Base-by-base conservation (phyloP, 2,888 invertebrate genomes). In the Ornithoptera alexandrae region DNA sequence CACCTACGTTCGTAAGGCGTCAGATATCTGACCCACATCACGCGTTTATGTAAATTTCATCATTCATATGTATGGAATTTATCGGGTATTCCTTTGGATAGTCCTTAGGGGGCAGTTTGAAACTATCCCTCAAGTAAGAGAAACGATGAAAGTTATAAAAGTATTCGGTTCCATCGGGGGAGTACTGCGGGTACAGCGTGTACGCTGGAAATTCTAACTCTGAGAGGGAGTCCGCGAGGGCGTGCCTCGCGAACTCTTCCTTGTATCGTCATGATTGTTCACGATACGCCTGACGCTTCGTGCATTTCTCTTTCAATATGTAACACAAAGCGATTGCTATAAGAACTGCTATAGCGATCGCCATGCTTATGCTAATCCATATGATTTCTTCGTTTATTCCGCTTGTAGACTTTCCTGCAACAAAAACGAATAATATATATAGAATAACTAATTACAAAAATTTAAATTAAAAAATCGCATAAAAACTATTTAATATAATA, bases 311-410 rank as follows among this genome's bases (percentile, higher is more conserved):
- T 70, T 95, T 93, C 74, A 96, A 94, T 75, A 97, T 96, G 86
- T 96, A 97, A 90, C 97, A 97, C 18, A 97, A 91, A 0, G 97
- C 97, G 78, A 97, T 95, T 36, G 96, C 96, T 84, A 97, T 97
- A 66, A 97, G 93, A 5, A 97, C 93, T 10, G 95, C 96, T 77
- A 97, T 97, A 70, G 96, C 95, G 74, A 96, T 95, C 53, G 96
- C 96, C 96, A 97, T 96, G 67, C 96, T 96, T 85, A 97, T 96
- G 89, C 96, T 96, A 80, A 97, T 96, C 97, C 97, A 97, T 83
- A 97, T 97, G 77, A 97, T 97, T 87, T 97, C 97, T 85, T 97
- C 97, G 87, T 97, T 97, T 85, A 97, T 96, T 71, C 97, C 97
- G 79, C 96, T 96, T 81, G 96, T 96, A 42, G 96, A 96, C 78